Percentiles rank a stretch among this genome's conserved stretches.
These are phyloP conservation scores for Anabacerthia variegaticeps DNA, from an alignment of 2,797 vertebrate species.

Conservation along the genomic window DNA sequence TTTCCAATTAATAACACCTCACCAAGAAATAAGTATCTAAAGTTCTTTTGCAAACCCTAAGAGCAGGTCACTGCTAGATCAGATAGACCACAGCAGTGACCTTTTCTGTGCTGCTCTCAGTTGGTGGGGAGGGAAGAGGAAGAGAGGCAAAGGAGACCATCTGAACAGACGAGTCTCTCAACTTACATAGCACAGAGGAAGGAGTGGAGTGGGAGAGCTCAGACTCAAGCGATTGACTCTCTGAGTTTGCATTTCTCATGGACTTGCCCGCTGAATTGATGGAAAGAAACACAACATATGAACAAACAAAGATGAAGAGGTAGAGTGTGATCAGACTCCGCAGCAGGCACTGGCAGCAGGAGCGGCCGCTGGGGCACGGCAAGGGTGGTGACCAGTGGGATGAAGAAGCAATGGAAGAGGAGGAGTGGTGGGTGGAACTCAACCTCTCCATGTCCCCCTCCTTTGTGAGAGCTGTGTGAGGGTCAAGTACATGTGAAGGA, in stretches of 20 bases:
- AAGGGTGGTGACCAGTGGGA: conserved; percentile 74
- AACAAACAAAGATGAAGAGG: conserved; percentile 80
- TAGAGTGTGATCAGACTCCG: conserved; percentile 76
- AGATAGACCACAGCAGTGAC: not conserved
- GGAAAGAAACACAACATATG: conserved; percentile 79
- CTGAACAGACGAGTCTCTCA: conserved; percentile 37
- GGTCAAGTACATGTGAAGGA: conserved; percentile 59
- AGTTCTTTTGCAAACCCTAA: not conserved
- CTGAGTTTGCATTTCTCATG: conserved; percentile 60
- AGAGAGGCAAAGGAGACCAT: conserved; percentile 6
- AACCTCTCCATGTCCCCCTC: conserved; percentile 69
- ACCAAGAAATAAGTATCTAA: not conserved
- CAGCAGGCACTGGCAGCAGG: conserved; percentile 78
- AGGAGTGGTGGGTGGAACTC: conserved; percentile 58
- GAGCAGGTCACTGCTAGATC: not conserved
- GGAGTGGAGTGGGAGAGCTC: conserved; percentile 62
- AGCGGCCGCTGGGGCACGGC: conserved; percentile 73
- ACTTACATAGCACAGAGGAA: conserved; percentile 77
- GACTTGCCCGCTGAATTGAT: conserved; percentile 74
- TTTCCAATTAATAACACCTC: not conserved
- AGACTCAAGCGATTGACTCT: conserved; percentile 70
- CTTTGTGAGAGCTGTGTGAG: conserved; percentile 69
- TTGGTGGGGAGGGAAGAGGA: not conserved
- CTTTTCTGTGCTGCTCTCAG: not conserved
- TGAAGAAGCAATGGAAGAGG: conserved; percentile 71